phyloP scores from a whole-genome alignment of 2,797 vertebrate genomes.

The Nothura maculosa region DNA sequence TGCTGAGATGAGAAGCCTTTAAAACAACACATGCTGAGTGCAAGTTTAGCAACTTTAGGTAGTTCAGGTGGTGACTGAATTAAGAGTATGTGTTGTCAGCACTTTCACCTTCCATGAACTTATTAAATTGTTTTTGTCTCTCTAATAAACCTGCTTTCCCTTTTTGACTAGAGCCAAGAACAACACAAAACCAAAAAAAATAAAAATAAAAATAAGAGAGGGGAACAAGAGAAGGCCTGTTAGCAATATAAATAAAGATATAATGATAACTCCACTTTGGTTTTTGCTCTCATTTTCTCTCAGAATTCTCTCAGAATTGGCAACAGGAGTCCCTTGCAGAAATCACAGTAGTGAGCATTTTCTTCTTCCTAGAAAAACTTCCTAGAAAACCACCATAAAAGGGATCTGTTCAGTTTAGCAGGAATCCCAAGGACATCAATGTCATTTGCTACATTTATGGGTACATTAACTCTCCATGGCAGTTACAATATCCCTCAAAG shows the following conservation, averaged over 20 bases:
- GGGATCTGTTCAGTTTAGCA: background rate
- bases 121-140: slow-evolving; percentile 5
- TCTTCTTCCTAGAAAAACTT: background rate
- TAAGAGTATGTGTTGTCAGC: background rate
- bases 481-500: background rate
- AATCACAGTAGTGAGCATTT: background rate
- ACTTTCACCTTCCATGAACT: slow-evolving; percentile 31
- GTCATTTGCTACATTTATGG: background rate
- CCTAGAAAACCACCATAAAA: background rate
- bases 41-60: background rate
- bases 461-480: background rate
- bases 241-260: background rate
- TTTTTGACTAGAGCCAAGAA: background rate
- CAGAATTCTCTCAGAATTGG: background rate
- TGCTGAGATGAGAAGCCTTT: background rate
- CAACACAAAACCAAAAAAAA: background rate
- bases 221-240: background rate
- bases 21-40: background rate
- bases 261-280: background rate
- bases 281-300: background rate
- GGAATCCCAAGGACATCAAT: background rate
- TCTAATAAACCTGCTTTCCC: background rate
- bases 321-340: background rate
- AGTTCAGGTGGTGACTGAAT: background rate
- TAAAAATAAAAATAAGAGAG: background rate